Base-by-base conservation (phyloP, 2,888 invertebrate species). In the Tethea ocularis region DNA sequence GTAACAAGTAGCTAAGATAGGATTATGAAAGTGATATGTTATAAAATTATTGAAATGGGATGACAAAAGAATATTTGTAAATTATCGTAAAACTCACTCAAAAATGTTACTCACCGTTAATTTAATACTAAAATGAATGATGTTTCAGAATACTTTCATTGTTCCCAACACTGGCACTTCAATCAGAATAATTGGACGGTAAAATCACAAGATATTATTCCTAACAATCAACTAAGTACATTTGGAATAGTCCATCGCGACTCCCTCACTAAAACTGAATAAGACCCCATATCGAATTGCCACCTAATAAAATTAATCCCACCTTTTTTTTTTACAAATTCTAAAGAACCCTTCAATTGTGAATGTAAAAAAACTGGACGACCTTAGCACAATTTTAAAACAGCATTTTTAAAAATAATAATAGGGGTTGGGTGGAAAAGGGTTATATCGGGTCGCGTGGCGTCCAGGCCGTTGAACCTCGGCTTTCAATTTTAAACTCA, bases 371-470 rank as follows among this genome's bases (percentile, higher is more conserved):
- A 77, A 75, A 77, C 72, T 65, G 78, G 80, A 75, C 84, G 88
- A 86, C 88, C 88, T 89, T 88, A 88, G 85, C 87, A 86, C 83
- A 86, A 80, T 87, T 87, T 76, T 68, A 70, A 68, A 72, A 74
- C 68, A 68, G 70, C 73, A 74, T 77, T 81, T 78, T 81, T 78
- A 66, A 72, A 75, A 72, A 70, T 84, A 84, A 83, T 80, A 86
- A 84, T 85, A 87, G 80, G 75, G 78, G 76, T 71, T 71, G 72
- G 72, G 66, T 74, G 68, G 59, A 69, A 71, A 78, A 81, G 83
- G 87, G 78, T 70, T 66, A 87, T 10, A 20, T 46, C 46, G 20
- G 38, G 46, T 81, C 88, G 88, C 87, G 89, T 89, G 90, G 87
- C 87, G 72, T 61, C 68, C 66, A 69, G 91, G 86, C 72, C 90